A percentile compares a stretch with the other conserved stretches of the same genome.
Conservation (phyloP, 2,797 vertebrate genomes). For the Pangasius sanitwongsei region DNA sequence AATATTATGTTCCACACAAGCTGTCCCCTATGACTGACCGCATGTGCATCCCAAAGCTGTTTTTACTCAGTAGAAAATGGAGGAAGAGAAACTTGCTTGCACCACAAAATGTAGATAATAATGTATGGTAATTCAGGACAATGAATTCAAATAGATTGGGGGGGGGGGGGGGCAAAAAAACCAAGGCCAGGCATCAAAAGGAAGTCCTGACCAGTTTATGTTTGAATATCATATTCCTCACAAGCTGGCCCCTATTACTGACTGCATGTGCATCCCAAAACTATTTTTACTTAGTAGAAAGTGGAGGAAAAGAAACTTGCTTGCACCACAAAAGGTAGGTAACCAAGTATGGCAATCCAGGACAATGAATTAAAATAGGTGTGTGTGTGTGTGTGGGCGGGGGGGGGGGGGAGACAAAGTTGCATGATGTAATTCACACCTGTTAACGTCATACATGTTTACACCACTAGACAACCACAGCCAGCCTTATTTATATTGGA, state of each 20-base stretch:
- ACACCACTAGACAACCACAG: background rate
- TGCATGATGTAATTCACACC: background rate
- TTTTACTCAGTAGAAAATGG: background rate
- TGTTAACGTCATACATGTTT: background rate
- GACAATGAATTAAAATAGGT: background rate
- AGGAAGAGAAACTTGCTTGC: background rate
- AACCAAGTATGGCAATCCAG: background rate
- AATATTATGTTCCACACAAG: conserved; percentile 21
- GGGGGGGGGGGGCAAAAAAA: no score
- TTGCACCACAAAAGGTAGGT: background rate
- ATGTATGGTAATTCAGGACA: background rate
- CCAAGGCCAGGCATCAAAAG: background rate
- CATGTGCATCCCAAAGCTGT: background rate
- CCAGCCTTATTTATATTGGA: background rate
- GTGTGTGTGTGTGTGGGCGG: no score
- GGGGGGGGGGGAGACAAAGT: background rate
- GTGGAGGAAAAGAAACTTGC: background rate
- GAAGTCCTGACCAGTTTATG: conserved; percentile 4
- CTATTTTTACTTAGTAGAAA: background rate
- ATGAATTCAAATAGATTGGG: background rate
- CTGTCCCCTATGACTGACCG: background rate
- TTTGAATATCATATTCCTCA: conserved; percentile 9
- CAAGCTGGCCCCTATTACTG: background rate
- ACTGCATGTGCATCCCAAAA: background rate
- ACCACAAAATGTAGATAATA: background rate